A percentile compares a stretch with the other conserved stretches of the same genome.
Evolutionary conservation across 2,113 vertebrate species (phyloP).

Genomic region (Ellobius talpinus): DNA sequence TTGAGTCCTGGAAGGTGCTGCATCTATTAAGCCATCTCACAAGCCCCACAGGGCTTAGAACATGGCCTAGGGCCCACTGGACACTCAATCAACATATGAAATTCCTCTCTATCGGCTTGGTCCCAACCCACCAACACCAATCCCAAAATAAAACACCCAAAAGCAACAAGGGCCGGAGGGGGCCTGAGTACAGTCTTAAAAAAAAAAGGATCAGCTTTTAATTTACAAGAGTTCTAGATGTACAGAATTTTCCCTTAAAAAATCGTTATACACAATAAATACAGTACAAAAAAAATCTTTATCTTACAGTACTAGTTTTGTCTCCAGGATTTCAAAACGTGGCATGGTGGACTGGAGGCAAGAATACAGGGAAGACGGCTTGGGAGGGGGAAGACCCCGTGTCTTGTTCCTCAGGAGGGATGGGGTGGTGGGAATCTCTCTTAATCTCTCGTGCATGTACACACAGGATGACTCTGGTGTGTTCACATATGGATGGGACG

Average conservation of each 20-base stretch:
- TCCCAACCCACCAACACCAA: background rate
- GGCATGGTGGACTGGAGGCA: conserved; percentile 56
- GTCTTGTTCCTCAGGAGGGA: conserved; percentile 8
- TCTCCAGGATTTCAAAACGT: conserved; percentile 83
- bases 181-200: conserved; percentile 80
- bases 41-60: background rate
- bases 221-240: conserved; percentile 99
- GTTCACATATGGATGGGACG: too few relatives aligned
- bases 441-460: background rate
- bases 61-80: background rate
- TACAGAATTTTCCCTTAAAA: conserved; percentile 95
- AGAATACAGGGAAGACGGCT: conserved; percentile 53
- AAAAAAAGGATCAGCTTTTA: conserved; percentile 95
- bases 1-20: too few relatives aligned
- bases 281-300: conserved; percentile 95
- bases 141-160: background rate
- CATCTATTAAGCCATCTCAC: background rate
- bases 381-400: conserved; percentile 4
- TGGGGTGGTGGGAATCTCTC: background rate
- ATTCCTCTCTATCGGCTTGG: background rate
- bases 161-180: conserved; percentile 39
- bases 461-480: background rate
- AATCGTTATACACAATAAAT: conserved; percentile 99
- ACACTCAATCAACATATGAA: background rate
- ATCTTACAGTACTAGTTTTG: conserved; percentile 98